phyloP scores from a whole-genome alignment of 2,888 invertebrate species.

The Glyphotaelius pellucidus region DNA sequence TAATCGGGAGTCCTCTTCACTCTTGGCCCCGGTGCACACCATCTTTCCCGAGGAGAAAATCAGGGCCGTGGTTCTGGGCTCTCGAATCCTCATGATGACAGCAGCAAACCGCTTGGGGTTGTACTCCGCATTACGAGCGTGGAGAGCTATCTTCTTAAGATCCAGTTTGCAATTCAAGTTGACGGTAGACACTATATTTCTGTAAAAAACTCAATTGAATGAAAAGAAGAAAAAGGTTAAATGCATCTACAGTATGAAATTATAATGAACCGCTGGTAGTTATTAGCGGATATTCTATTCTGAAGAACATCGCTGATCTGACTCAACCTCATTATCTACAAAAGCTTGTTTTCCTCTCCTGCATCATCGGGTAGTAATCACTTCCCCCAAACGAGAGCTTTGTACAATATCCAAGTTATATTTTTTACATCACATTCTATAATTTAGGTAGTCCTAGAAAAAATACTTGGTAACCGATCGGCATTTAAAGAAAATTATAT shows the following conservation, averaged over 20 bases:
- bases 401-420: no score
- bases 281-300: no score
- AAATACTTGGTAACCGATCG: no score
- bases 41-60: slow-evolving; percentile 91
- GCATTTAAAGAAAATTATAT: no score
- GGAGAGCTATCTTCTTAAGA: slow-evolving; percentile 96
- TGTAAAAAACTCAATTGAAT: slow-evolving; percentile 69
- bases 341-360: no score
- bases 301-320: no score
- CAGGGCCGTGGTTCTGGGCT: slow-evolving; percentile 88
- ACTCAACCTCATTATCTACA: no score
- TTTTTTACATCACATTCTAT: no score
- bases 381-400: no score
- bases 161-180: slow-evolving; percentile 97
- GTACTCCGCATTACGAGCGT: slow-evolving; percentile 99
- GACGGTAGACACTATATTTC: slow-evolving; percentile 99
- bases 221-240: slow-evolving; percentile 66
- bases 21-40: slow-evolving; percentile 90
- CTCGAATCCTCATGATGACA: slow-evolving; percentile 97
- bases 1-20: slow-evolving; percentile 87
- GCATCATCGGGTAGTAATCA: no score
- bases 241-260: neutral
- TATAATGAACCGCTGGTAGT: neutral
- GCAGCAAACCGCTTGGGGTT: slow-evolving; percentile 99
- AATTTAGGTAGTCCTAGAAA: no score